These are phyloP conservation scores for Solenopsis fugax DNA, from an alignment of 1,140 invertebrate species.

Conservation along the genomic window DNA sequence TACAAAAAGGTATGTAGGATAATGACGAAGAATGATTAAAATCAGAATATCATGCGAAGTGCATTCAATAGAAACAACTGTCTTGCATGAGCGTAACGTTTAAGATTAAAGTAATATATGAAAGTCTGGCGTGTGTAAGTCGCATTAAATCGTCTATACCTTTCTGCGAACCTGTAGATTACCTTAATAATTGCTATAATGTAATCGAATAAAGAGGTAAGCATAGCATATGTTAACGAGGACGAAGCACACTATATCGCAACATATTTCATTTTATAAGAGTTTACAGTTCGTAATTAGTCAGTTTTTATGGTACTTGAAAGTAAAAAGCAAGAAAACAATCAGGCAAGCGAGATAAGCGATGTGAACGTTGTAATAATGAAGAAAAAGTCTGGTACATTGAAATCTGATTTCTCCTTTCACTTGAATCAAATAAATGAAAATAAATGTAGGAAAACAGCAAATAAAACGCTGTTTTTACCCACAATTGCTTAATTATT, in stretches of 20 bases:
- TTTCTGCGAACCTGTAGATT: background rate
- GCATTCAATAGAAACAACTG: background rate
- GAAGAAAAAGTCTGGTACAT: background rate
- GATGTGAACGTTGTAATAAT: background rate
- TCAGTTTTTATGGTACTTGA: background rate
- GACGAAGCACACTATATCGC: background rate
- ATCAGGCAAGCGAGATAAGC: background rate
- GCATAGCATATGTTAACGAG: background rate
- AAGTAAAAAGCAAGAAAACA: background rate
- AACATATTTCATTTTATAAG: background rate
- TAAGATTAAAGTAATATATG: slow-evolving; percentile 1
- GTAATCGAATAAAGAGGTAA: background rate
- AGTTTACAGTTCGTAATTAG: background rate
- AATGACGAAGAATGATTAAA: background rate
- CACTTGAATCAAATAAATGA: background rate
- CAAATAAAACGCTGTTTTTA: background rate
- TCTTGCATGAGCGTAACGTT: slow-evolving; percentile 8
- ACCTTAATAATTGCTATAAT: background rate
- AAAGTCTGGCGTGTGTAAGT: slow-evolving; percentile 5
- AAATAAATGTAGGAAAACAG: background rate
- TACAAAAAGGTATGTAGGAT: background rate
- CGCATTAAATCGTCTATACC: background rate
- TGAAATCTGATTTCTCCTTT: background rate
- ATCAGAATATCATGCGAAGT: background rate
- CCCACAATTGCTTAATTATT: background rate